Conservation (phyloP, 2,113 vertebrate species). For the Petroica traversi region DNA sequence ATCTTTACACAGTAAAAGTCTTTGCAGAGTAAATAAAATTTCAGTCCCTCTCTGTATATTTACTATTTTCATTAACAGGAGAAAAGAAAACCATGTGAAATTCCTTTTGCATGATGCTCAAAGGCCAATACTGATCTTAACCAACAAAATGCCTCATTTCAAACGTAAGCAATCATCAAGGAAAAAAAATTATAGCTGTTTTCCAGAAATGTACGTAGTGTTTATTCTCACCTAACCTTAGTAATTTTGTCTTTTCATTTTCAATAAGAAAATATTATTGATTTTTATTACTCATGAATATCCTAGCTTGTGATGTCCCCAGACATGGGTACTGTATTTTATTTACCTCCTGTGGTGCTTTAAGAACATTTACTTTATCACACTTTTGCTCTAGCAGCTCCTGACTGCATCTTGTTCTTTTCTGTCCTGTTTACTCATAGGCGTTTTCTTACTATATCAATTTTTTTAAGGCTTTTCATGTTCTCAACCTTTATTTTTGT, state of each 20-base stretch:
- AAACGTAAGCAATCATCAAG: not conserved
- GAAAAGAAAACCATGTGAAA: not conserved
- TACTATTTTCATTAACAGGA: not conserved
- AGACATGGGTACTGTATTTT: not conserved
- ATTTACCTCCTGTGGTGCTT: not conserved
- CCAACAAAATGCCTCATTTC: not conserved
- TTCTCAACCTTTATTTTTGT: not conserved
- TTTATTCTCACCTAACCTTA: not conserved
- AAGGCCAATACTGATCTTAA: not conserved
- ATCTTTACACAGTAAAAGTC: not conserved
- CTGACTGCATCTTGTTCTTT: not conserved
- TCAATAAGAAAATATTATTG: not conserved
- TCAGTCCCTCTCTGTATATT: not conserved
- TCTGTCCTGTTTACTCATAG: not conserved
- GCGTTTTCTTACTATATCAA: not conserved
- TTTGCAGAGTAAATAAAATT: not conserved
- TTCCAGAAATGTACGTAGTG: not conserved
- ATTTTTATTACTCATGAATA: accelerated
- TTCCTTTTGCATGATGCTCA: not conserved
- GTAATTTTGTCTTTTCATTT: not conserved
- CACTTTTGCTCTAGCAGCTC: not conserved
- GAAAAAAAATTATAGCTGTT: not conserved
- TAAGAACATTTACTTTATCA: not conserved
- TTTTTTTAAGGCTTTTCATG: not conserved
- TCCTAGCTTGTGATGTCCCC: not conserved